phyloP scores from a whole-genome alignment of 2,113 vertebrate genomes.

The Engraulis encrasicolus region DNA sequence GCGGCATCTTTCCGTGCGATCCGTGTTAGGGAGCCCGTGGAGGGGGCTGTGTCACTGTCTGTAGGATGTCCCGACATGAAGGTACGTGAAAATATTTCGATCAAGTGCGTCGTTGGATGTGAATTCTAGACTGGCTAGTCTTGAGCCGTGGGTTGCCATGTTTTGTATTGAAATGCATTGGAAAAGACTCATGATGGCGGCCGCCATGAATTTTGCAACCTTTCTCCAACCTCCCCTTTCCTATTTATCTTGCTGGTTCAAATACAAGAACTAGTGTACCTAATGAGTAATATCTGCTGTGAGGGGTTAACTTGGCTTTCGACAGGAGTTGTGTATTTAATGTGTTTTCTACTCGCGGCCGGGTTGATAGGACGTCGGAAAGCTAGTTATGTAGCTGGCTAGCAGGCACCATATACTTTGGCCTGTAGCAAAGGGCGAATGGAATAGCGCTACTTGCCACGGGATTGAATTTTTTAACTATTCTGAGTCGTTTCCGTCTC shows the following conservation, averaged over 20 bases:
- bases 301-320: neutral
- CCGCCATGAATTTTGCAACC: conserved; percentile 44
- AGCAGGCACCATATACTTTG: conserved; percentile 40
- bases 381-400: conserved; percentile 28
- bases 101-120: conserved; percentile 51
- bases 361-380: conserved; percentile 21
- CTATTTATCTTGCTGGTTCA: neutral
- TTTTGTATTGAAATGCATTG: conserved; percentile 64
- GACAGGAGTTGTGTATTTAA: neutral
- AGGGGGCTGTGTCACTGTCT: conserved; percentile 74
- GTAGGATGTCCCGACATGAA: conserved; percentile 92
- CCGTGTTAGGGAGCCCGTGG: conserved; percentile 71
- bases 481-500: conserved; percentile 9
- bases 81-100: conserved; percentile 74
- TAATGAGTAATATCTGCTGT: neutral
- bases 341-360: conserved; percentile 11
- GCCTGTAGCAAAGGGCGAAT: conserved; percentile 40
- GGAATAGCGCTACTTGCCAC: conserved; percentile 29
- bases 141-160: conserved; percentile 52
- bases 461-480: conserved; percentile 15
- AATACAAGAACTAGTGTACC: neutral
- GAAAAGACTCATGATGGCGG: conserved; percentile 57
- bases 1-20: conserved; percentile 62
- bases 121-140: conserved; percentile 50
- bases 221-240: neutral